Conservation (phyloP, 2,113 vertebrate species). For the Melanerpes formicivorus region DNA sequence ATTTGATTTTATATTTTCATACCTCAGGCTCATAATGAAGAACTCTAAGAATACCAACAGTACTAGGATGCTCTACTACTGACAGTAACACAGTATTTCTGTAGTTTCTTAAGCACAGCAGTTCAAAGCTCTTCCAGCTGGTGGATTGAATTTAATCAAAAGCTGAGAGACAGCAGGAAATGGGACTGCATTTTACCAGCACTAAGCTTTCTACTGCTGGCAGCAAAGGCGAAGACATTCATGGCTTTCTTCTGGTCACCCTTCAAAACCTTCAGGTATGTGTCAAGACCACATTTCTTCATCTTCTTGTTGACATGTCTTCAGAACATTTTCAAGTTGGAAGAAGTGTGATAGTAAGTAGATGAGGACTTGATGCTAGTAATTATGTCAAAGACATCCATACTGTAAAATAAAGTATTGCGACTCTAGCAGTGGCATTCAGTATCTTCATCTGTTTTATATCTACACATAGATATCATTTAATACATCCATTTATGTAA, state of each 20-base stretch:
- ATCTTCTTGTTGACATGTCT: neutral
- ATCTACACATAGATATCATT: neutral
- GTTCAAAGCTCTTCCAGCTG: neutral
- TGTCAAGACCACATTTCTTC: neutral
- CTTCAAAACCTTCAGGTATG: neutral
- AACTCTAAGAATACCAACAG: neutral
- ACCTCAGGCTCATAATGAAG: neutral
- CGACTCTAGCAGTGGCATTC: neutral
- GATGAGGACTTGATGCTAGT: neutral
- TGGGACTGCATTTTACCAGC: neutral
- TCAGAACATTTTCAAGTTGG: neutral
- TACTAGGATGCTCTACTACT: neutral
- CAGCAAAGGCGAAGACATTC: neutral
- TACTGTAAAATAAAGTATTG: neutral
- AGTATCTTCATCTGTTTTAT: neutral
- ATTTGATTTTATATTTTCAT: neutral
- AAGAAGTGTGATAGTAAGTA: neutral
- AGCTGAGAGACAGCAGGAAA: neutral
- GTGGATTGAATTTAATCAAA: neutral
- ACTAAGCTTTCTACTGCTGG: neutral
- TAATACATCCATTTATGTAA: neutral
- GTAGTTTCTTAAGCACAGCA: neutral
- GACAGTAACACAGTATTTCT: neutral
- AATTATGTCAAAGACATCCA: neutral
- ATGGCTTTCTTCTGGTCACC: neutral